phyloP scores from a whole-genome alignment of 64 coral and sea anemone genomes.

The Trachythela sp. region DNA sequence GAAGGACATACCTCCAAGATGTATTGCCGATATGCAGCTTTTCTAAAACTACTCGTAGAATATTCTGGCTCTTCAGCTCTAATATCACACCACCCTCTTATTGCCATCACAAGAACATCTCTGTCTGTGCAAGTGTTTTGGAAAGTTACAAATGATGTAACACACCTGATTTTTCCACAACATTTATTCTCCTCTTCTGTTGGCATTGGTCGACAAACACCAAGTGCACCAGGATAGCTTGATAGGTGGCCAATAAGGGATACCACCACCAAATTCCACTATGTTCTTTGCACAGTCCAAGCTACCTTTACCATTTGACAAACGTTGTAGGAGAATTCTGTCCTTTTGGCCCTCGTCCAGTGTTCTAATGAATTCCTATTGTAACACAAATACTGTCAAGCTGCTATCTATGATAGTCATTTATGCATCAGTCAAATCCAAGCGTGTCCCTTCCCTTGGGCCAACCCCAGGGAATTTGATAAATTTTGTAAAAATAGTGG shows the following conservation, averaged over 20 bases:
- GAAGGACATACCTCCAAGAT: background rate
- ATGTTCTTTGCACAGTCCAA: background rate
- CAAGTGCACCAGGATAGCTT: background rate
- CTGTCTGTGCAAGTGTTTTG: background rate
- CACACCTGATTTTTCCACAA: background rate
- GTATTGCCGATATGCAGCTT: background rate
- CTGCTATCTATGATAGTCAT: no score
- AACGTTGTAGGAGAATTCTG: background rate
- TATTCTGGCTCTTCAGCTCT: background rate
- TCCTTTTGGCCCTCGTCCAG: background rate
- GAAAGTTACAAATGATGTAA: no score
- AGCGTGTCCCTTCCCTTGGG: no score
- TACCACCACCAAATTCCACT: background rate
- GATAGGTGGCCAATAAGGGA: background rate
- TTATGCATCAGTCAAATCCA: no score
- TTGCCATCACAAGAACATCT: conserved; percentile 8
- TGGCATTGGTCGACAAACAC: background rate
- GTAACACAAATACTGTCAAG: no score
- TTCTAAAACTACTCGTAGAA: background rate
- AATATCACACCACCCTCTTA: background rate
- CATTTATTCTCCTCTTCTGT: background rate
- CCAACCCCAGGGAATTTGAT: no score
- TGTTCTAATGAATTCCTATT: background rate
- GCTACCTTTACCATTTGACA: background rate
- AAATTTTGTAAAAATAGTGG: no score